Base-by-base conservation (phyloP, 2,888 invertebrate species). In the Meandrusa payeni region DNA sequence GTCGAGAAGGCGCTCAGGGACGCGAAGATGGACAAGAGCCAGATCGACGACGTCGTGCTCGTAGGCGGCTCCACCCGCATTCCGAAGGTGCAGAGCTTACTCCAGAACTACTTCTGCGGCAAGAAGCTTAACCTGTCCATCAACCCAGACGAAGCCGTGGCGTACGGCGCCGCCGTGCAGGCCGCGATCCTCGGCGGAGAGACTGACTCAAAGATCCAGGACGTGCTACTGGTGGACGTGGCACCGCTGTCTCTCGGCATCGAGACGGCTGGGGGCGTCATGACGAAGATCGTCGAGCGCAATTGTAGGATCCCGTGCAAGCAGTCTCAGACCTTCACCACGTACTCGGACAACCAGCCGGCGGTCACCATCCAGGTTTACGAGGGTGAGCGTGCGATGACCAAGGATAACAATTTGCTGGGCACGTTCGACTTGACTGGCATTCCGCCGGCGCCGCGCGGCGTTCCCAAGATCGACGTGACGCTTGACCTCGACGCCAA, bases 51-150 rank as follows among this genome's bases (percentile, higher is more conserved):
- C 54, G 92, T 95, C 2, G 95, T 95, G 0, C 83, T 95, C 5
- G 95, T 95, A 15, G 95, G 95, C 6, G 95, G 94, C 10, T 94
- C 94, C 0, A 95, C 93, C 0, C 90, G 94, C 36, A 94, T 95
- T 36, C 95, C 94, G 0, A 95, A 94, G 69, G 91, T 95, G 33
- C 94, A 94, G 68, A 91, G 79, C 51, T 87, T 95, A 68, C 76
- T 95, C 15, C 91, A 93, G 72, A 92, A 92, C 72, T 94, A 91
- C 85, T 95, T 94, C 89, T 90, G 90, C 54, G 93, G 93, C 15
- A 94, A 93, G 69, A 81, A 89, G 24, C 76, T 94, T 3, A 94
- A 94, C 64, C 77, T 93, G 15, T 93, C 93, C 2, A 94, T 94
- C 58, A 94, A 94, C 65, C 94, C 94, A 0, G 94, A 94, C 58